phyloP scores from a whole-genome alignment of 2,888 invertebrate species.

The Boloria selene region DNA sequence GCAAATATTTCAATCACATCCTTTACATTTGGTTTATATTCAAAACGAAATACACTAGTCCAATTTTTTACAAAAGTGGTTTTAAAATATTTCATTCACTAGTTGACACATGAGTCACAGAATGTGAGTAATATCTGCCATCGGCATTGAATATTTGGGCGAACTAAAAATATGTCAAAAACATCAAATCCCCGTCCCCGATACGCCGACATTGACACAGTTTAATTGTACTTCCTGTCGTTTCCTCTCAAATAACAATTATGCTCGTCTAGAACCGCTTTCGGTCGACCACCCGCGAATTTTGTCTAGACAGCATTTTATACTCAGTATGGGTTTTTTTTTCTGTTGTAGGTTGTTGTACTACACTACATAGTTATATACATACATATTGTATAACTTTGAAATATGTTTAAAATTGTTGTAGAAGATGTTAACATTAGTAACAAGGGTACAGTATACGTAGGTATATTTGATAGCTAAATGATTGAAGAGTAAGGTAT shows the following conservation, averaged over 20 bases:
- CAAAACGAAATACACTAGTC: too few species aligned
- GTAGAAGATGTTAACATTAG: too few species aligned
- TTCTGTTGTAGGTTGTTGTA: too few species aligned
- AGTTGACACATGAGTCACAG: slow-evolving; percentile 31
- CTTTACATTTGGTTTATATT: too few species aligned
- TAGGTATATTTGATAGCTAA: too few species aligned
- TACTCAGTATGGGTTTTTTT: too few species aligned
- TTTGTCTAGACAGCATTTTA: not conserved
- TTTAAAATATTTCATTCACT: slow-evolving; percentile 27
- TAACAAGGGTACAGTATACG: too few species aligned
- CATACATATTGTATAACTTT: too few species aligned
- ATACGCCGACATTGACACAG: slow-evolving; percentile 77
- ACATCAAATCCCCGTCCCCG: slow-evolving; percentile 48
- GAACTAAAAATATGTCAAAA: slow-evolving; percentile 44
- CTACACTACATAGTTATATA: too few species aligned
- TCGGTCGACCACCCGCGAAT: not conserved
- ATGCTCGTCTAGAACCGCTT: slow-evolving; percentile 13
- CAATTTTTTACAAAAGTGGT: not conserved
- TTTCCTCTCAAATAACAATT: slow-evolving; percentile 22
- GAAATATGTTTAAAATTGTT: too few species aligned
- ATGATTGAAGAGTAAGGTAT: too few species aligned
- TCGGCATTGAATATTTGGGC: slow-evolving; percentile 43
- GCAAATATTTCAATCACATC: too few species aligned
- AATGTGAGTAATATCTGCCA: slow-evolving; percentile 33
- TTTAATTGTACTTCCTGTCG: slow-evolving; percentile 62